Evolutionary conservation across 2,113 vertebrate species (phyloP).

Genomic region (Notiomystis cincta): DNA sequence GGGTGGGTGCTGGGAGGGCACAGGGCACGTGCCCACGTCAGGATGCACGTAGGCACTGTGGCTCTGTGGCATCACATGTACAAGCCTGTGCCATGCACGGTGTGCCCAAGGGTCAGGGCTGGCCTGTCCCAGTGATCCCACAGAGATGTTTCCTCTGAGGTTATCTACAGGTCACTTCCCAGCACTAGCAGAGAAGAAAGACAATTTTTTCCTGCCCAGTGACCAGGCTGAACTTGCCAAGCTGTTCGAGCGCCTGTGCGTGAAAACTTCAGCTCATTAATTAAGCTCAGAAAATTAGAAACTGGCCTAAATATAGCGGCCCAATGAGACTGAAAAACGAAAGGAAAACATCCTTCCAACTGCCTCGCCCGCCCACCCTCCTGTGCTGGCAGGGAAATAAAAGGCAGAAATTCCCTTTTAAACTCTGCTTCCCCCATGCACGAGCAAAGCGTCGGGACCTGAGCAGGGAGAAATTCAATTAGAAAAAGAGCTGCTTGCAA

Average conservation of each 20-base stretch:
- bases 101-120: not conserved
- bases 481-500: not conserved
- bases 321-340: not conserved
- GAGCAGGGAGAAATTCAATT: not conserved
- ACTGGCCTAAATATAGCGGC: conserved; percentile 30
- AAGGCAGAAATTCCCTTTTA: conserved; percentile 1
- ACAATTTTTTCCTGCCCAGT: not conserved
- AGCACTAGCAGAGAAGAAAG: not conserved
- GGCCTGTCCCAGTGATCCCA: accelerated
- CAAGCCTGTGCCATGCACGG: accelerated
- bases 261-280: conserved; percentile 42
- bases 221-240: conserved; percentile 22
- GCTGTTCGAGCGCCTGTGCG: not conserved
- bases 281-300: conserved; percentile 43
- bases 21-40: not conserved
- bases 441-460: not conserved
- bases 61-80: accelerated
- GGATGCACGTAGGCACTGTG: accelerated
- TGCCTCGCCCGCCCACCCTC: not conserved
- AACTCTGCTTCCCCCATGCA: not conserved
- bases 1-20: not conserved
- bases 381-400: not conserved
- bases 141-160: not conserved
- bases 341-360: not conserved
- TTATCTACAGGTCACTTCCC: not conserved